Conservation (phyloP, 2,888 invertebrate species). For the Luffia ferchaultella region DNA sequence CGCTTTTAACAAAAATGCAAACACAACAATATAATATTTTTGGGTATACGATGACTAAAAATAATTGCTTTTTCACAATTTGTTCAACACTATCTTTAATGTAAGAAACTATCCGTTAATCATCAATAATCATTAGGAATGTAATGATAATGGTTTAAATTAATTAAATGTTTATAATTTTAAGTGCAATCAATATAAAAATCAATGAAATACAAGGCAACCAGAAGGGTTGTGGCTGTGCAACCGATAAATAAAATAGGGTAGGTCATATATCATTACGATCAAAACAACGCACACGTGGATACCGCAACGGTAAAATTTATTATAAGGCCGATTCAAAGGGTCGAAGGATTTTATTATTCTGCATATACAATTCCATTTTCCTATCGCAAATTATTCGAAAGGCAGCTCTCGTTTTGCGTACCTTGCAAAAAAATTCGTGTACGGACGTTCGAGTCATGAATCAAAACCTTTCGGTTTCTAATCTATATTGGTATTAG, state of each 20-base stretch:
- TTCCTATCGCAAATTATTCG: conserved; percentile 58
- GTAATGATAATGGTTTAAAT: too few species aligned
- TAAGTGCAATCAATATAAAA: too few species aligned
- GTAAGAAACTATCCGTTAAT: too few species aligned
- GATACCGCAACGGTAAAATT: conserved; percentile 37
- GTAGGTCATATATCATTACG: conserved; percentile 14
- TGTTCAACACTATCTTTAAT: too few species aligned
- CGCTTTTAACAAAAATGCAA: too few species aligned
- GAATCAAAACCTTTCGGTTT: conserved; percentile 13
- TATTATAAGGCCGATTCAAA: conserved; percentile 31
- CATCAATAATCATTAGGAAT: too few species aligned
- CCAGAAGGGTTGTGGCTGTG: background rate
- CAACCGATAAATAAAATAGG: conserved; percentile 2
- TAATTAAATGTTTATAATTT: too few species aligned
- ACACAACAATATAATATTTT: too few species aligned
- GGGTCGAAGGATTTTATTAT: conserved; percentile 58
- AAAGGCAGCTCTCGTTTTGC: conserved; percentile 49
- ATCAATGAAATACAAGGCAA: background rate
- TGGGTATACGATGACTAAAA: too few species aligned
- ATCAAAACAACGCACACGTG: conserved; percentile 18
- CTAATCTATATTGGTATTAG: conserved; percentile 2
- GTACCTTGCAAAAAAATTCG: conserved; percentile 40
- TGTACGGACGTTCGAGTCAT: conserved; percentile 11
- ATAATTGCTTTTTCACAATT: too few species aligned
- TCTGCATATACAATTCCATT: conserved; percentile 61